Percentiles rank a stretch among this genome's conserved stretches.
Evolutionary conservation across 2,888 invertebrate species (phyloP).

Genomic region (Cantharis rustica): DNA sequence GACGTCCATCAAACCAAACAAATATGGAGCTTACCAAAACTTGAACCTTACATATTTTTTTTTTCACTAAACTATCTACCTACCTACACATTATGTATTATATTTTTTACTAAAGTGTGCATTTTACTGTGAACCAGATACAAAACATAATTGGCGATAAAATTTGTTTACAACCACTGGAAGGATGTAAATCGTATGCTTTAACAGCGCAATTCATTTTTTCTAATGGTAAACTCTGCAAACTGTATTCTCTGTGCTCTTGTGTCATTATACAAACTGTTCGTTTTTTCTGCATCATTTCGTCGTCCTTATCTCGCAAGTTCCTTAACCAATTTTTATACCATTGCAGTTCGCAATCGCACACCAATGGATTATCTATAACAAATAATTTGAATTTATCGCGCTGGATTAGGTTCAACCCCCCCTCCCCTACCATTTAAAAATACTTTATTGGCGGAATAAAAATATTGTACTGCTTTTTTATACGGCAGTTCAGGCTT

Average conservation of each 20-base stretch:
- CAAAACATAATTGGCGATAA: slow-evolving; percentile 22
- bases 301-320: slow-evolving; percentile 80
- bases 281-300: slow-evolving; percentile 86
- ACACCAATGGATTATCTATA: slow-evolving; percentile 85
- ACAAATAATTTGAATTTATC: neutral
- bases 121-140: slow-evolving; percentile 27
- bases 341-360: slow-evolving; percentile 89
- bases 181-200: slow-evolving; percentile 36
- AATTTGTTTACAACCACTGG: slow-evolving; percentile 38
- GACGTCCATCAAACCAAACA: neutral
- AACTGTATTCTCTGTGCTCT: slow-evolving; percentile 82
- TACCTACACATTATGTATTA: slow-evolving; percentile 14
- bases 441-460: too few species aligned
- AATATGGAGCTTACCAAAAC: neutral
- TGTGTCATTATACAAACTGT: slow-evolving; percentile 80
- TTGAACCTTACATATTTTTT: neutral
- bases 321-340: slow-evolving; percentile 81
- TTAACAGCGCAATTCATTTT: slow-evolving; percentile 84
- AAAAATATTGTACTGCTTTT: too few species aligned
- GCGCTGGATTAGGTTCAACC: too few species aligned
- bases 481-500: too few species aligned
- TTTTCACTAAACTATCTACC: neutral
- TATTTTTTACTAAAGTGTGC: slow-evolving; percentile 34
- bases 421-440: too few species aligned
- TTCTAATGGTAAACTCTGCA: slow-evolving; percentile 80